These are phyloP conservation scores for Syngnathus floridae DNA, from an alignment of 2,113 vertebrate genomes.

Conservation along the genomic window DNA sequence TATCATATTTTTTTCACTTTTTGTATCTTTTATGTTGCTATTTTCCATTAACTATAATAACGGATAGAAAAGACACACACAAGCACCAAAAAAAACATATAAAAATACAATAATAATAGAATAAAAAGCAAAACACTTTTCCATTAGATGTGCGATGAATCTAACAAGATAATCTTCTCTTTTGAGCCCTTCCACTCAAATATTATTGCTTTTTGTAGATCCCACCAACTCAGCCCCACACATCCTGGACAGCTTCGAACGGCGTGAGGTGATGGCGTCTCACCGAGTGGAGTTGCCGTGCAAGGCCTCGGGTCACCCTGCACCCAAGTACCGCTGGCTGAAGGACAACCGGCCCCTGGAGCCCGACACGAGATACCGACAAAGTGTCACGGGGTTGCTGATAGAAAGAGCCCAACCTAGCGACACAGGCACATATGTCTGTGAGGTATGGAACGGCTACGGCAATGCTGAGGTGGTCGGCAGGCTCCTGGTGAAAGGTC, in stretches of 20 bases:
- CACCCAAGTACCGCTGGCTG: conserved; percentile 95
- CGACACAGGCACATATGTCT: conserved; percentile 89
- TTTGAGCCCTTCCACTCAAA: too few species aligned
- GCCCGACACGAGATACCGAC: conserved; percentile 86
- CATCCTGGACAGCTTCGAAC: conserved; percentile 95
- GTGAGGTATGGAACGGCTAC: conserved; percentile 97
- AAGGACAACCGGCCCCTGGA: conserved; percentile 94
- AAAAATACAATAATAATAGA: too few species aligned
- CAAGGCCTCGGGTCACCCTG: conserved; percentile 92
- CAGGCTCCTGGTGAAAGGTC: conserved; percentile 88
- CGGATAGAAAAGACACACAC: too few species aligned
- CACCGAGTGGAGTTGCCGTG: conserved; percentile 93
- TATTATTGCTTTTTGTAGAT: conserved; percentile 70
- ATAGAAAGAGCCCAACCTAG: conserved; percentile 83
- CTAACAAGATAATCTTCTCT: too few species aligned
- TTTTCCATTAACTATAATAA: too few species aligned
- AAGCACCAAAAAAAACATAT: too few species aligned
- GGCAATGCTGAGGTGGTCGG: conserved; percentile 91
- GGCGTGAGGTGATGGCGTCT: conserved; percentile 88
- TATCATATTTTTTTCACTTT: too few species aligned
- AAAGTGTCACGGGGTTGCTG: conserved; percentile 86
- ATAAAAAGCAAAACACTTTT: too few species aligned
- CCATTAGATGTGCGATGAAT: too few species aligned
- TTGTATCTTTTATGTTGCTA: too few species aligned
- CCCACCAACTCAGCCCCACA: conserved; percentile 90